Conservation (phyloP, 1,140 invertebrate species). For the Glossosoma conforme region DNA sequence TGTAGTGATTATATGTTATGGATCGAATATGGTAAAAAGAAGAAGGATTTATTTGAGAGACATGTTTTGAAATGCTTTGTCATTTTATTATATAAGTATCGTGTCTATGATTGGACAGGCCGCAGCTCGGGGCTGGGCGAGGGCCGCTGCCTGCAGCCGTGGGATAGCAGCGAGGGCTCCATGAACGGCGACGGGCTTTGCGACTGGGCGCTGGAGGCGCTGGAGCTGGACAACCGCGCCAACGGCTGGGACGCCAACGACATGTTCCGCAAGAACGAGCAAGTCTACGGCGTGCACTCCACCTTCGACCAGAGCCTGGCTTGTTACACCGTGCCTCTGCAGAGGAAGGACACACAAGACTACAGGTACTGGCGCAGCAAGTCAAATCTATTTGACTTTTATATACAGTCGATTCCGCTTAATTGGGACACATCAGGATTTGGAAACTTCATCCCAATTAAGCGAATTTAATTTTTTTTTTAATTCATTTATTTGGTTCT, state of each 20-base stretch:
- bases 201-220: constrained; percentile 52
- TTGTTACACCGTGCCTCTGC: constrained; percentile 82
- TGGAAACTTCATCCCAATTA: too few relatives aligned
- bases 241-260: constrained; percentile 94
- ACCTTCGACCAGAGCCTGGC: constrained; percentile 80
- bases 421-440: too few relatives aligned
- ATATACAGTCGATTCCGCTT: too few relatives aligned
- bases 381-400: too few relatives aligned
- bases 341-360: constrained; percentile 79
- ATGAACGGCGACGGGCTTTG: constrained; percentile 51
- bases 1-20: too few relatives aligned
- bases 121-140: constrained; percentile 40
- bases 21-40: too few relatives aligned
- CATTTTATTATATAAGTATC: too few relatives aligned
- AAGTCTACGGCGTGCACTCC: constrained; percentile 81
- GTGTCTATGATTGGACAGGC: too few relatives aligned
- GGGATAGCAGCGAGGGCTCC: constrained; percentile 66
- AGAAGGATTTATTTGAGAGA: too few relatives aligned
- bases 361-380: constrained; percentile 55
- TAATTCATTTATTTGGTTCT: too few relatives aligned
- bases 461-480: too few relatives aligned
- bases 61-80: too few relatives aligned
- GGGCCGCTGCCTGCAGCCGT: constrained; percentile 83
- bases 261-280: constrained; percentile 92
- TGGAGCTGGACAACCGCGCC: constrained; percentile 62